Evolutionary conservation across 2,797 vertebrate genomes (phyloP).

Genomic region (Catharus ustulatus): DNA sequence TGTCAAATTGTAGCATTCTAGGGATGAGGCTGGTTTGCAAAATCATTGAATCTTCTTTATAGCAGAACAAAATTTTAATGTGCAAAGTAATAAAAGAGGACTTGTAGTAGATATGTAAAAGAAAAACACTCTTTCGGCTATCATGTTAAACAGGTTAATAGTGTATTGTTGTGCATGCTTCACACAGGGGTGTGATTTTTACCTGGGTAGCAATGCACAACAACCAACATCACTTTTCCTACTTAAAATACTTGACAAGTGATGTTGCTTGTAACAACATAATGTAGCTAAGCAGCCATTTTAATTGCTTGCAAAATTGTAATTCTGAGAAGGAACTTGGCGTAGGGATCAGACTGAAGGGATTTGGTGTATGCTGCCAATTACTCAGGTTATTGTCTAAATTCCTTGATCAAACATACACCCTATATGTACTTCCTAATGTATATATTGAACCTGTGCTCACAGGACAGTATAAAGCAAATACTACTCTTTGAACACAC

Average conservation of each 20-base stretch:
- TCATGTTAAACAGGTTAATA: not conserved
- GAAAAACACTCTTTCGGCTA: not conserved
- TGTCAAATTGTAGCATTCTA: not conserved
- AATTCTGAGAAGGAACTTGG: not conserved
- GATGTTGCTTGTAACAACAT: not conserved
- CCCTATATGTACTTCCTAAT: not conserved
- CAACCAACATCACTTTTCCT: conserved; percentile 11
- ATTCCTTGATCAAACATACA: not conserved
- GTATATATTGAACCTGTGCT: not conserved
- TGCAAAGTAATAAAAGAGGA: not conserved
- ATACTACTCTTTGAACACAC: not conserved
- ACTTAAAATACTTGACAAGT: not conserved
- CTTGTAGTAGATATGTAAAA: not conserved
- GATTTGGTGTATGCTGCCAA: not conserved
- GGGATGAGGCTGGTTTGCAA: not conserved
- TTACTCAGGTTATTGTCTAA: not conserved
- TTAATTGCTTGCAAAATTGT: conserved; percentile 11
- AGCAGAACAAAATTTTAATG: not conserved
- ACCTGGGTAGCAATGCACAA: not conserved
- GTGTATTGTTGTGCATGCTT: not conserved
- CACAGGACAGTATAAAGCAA: not conserved
- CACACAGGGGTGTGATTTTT: not conserved
- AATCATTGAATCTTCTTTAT: conserved; percentile 11
- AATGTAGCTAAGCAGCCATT: not conserved
- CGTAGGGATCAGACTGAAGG: not conserved